Evolutionary conservation across 2,113 vertebrate species (phyloP).

Genomic region (Anser brachyrhynchus): DNA sequence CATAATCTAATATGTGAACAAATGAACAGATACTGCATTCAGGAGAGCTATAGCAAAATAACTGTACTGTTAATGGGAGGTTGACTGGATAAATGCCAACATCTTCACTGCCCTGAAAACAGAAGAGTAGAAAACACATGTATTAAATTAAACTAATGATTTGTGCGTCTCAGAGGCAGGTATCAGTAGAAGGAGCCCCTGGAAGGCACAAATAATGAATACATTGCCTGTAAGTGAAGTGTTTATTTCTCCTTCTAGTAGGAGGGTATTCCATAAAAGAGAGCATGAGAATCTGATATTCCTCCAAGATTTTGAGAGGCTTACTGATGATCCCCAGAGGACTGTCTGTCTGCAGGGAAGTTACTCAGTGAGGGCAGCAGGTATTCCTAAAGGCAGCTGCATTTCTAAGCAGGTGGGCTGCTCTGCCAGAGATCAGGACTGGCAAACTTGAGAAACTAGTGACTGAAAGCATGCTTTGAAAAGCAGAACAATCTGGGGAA

Average conservation of each 20-base stretch:
- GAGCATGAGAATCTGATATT: neutral
- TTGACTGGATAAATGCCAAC: neutral
- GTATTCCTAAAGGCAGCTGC: neutral
- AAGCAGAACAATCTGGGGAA: neutral
- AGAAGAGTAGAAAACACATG: neutral
- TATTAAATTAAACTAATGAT: neutral
- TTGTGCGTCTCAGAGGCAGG: slow-evolving; percentile 12
- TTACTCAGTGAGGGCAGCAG: neutral
- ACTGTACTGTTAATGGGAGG: neutral
- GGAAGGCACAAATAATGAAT: slow-evolving; percentile 5
- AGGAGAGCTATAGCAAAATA: neutral
- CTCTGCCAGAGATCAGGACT: neutral
- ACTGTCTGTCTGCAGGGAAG: neutral
- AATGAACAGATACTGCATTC: slow-evolving; percentile 21
- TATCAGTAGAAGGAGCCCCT: neutral
- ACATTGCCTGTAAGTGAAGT: neutral
- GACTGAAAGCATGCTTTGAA: neutral
- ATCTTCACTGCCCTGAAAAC: neutral
- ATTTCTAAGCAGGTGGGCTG: neutral
- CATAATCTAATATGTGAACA: slow-evolving; percentile 41
- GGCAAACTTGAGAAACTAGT: neutral
- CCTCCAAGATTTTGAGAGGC: neutral
- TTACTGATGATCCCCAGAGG: neutral
- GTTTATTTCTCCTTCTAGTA: slow-evolving; percentile 33
- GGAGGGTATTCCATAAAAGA: neutral